phyloP scores from a whole-genome alignment of 2,888 invertebrate genomes.

The Dynastes tityus region DNA sequence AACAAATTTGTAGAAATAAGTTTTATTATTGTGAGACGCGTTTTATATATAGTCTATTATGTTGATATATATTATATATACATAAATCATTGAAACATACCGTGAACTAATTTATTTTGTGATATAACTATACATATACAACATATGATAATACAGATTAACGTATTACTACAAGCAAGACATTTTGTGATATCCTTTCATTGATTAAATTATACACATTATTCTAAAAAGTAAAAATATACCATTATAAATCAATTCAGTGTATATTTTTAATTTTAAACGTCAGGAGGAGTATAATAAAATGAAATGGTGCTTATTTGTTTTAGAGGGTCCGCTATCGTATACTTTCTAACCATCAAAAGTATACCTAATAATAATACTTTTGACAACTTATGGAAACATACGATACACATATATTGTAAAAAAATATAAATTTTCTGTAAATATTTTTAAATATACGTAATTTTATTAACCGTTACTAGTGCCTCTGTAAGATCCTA shows the following conservation, averaged over 20 bases:
- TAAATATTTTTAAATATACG: slow-evolving; percentile 41
- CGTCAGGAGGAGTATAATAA: not conserved
- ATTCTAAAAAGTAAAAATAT: not conserved
- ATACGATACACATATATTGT: not conserved
- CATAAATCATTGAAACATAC: slow-evolving; percentile 17
- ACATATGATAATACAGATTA: not conserved
- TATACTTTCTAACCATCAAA: not conserved
- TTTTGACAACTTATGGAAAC: not conserved
- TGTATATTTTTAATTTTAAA: not conserved
- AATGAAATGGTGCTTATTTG: slow-evolving; percentile 24
- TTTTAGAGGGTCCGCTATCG: slow-evolving; percentile 5
- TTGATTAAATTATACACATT: not conserved
- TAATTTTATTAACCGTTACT: slow-evolving; percentile 24
- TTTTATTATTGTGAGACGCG: not conserved
- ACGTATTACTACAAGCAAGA: not conserved
- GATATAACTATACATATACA: slow-evolving; percentile 8
- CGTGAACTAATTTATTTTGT: slow-evolving; percentile 31
- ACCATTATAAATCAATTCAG: not conserved
- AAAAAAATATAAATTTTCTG: slow-evolving; percentile 1
- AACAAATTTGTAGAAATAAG: not conserved
- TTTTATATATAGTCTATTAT: slow-evolving; percentile 3
- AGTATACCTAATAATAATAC: not conserved
- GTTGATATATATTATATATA: slow-evolving; percentile 15
- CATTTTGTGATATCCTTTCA: slow-evolving; percentile 22
- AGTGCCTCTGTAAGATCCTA: not conserved